Evolutionary conservation across 2,888 invertebrate genomes (phyloP).

Genomic region (Nasonovia ribisnigri): DNA sequence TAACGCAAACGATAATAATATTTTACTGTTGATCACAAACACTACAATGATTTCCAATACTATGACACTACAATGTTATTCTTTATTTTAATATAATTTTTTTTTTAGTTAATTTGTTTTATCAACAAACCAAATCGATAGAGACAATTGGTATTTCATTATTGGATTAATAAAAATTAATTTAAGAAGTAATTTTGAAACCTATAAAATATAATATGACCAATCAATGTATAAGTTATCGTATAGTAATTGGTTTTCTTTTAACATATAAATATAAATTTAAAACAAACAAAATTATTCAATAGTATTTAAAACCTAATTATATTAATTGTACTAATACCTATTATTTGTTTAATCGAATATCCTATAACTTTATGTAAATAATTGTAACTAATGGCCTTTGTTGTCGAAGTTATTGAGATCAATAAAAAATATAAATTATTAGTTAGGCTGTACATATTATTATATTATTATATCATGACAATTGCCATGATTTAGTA

Average conservation of each 20-base stretch:
- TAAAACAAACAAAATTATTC: too few relatives aligned
- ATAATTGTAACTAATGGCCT: too few relatives aligned
- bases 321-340: too few relatives aligned
- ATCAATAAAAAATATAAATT: too few relatives aligned
- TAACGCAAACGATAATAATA: neutral
- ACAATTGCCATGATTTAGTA: neutral
- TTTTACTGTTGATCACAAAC: neutral
- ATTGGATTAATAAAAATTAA: neutral
- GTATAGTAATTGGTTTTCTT: neutral
- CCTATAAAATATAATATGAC: conserved; percentile 1
- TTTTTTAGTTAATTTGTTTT: too few relatives aligned
- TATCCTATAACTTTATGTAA: too few relatives aligned
- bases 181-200: conserved; percentile 12
- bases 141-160: neutral
- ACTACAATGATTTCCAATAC: neutral
- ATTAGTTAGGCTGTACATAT: neutral
- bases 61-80: neutral
- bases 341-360: too few relatives aligned
- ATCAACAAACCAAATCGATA: neutral
- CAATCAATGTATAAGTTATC: neutral
- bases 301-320: too few relatives aligned
- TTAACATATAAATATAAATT: neutral
- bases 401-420: too few relatives aligned
- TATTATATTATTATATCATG: neutral
- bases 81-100: neutral